These are phyloP conservation scores for Carposina sasakii DNA, from an alignment of 1,140 invertebrate species.

Conservation along the genomic window DNA sequence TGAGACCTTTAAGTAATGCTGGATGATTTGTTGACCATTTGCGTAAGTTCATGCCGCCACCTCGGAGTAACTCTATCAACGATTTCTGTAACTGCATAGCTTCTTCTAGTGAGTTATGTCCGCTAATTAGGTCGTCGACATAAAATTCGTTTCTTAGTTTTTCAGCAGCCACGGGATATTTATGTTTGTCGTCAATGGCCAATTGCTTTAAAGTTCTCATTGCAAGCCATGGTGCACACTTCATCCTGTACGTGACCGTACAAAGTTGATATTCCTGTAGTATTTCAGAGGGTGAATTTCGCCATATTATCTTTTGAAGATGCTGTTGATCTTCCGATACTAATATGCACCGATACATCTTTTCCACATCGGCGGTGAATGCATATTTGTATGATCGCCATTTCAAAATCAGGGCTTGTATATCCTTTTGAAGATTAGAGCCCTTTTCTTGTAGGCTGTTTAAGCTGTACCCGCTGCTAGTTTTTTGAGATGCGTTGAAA, in stretches of 20 bases:
- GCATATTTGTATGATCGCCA: slow-evolving; percentile 16
- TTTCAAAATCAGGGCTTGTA: slow-evolving; percentile 15
- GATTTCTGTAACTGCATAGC: slow-evolving; percentile 25
- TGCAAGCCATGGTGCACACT: background rate
- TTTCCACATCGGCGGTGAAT: slow-evolving; percentile 14
- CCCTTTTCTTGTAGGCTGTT: slow-evolving; percentile 14
- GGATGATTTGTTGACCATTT: slow-evolving; percentile 35
- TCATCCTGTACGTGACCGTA: slow-evolving; percentile 2
- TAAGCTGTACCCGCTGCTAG: slow-evolving; percentile 7
- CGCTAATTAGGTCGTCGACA: slow-evolving; percentile 45
- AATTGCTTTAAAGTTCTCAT: slow-evolving; percentile 21
- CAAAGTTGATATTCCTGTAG: slow-evolving; percentile 9
- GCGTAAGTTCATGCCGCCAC: slow-evolving; percentile 30
- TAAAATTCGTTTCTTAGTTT: slow-evolving; percentile 34
- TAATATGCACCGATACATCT: slow-evolving; percentile 13
- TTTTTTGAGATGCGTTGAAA: slow-evolving; percentile 13
- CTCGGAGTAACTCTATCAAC: slow-evolving; percentile 25
- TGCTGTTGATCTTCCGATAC: slow-evolving; percentile 12
- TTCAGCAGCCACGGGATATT: slow-evolving; percentile 32
- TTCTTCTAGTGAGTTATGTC: slow-evolving; percentile 19
- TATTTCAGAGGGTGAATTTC: slow-evolving; percentile 4
- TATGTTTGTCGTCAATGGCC: slow-evolving; percentile 22
- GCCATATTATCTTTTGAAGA: slow-evolving; percentile 18
- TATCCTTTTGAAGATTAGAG: slow-evolving; percentile 17
- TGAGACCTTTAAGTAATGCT: no score